Conservation (phyloP, 1,140 invertebrate genomes). For the Cherax destructor region DNA sequence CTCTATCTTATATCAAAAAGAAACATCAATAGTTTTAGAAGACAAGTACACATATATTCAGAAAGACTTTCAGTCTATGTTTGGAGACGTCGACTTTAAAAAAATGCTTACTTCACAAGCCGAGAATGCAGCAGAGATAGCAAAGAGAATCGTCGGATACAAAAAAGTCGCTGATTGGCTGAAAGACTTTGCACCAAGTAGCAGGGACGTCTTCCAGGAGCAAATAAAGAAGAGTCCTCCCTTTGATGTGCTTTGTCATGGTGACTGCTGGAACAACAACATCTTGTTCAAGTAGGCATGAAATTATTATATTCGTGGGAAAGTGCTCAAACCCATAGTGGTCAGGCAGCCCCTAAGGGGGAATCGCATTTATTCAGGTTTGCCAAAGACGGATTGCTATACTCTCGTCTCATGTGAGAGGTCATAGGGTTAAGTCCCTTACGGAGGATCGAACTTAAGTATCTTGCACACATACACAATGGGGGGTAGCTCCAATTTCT, state of each 20-base stretch:
- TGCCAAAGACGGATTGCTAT: too few species aligned
- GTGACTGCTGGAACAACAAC: slow-evolving; percentile 52
- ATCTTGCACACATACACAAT: too few species aligned
- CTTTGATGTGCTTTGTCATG: slow-evolving; percentile 28
- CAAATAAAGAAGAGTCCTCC: not conserved
- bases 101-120: not conserved
- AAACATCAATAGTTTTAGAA: slow-evolving; percentile 1
- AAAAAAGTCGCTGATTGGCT: slow-evolving; percentile 22
- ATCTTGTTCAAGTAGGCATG: slow-evolving; percentile 39
- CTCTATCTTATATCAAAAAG: not conserved
- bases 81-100: not conserved
- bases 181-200: not conserved
- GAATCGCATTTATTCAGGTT: too few species aligned
- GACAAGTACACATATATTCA: slow-evolving; percentile 28
- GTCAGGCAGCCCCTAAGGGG: too few species aligned
- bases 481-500: not conserved
- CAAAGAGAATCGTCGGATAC: slow-evolving; percentile 32
- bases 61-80: slow-evolving; percentile 22
- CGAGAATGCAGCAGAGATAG: not conserved
- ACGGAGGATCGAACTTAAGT: too few species aligned
- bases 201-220: not conserved
- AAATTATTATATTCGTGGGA: too few species aligned
- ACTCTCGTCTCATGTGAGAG: too few species aligned
- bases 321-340: too few species aligned
- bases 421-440: too few species aligned